Conservation (phyloP, 1,140 invertebrate genomes). For the Sinella curviseta region DNA sequence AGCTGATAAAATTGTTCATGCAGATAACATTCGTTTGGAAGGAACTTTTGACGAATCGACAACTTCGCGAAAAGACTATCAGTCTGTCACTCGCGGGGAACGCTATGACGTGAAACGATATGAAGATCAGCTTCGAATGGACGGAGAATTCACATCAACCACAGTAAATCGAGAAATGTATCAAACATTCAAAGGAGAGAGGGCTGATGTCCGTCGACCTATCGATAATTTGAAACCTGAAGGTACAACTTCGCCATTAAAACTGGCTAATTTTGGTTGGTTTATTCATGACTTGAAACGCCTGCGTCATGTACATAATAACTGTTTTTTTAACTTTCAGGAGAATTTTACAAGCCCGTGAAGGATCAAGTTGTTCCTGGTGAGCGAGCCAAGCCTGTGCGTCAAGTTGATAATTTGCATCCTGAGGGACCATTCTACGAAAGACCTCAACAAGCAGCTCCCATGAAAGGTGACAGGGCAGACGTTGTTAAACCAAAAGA, state of each 20-base stretch:
- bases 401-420: constrained; percentile 61
- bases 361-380: not conserved
- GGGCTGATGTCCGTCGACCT: constrained; percentile 61
- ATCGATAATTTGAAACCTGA: constrained; percentile 59
- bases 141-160: constrained; percentile 59
- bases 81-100: constrained; percentile 58
- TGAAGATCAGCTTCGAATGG: constrained; percentile 60
- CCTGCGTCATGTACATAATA: no score
- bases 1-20: constrained; percentile 56
- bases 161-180: not conserved
- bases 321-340: not conserved
- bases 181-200: constrained; percentile 57
- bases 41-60: constrained; percentile 56
- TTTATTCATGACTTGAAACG: no score
- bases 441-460: constrained; percentile 17
- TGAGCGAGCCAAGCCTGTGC: constrained; percentile 50
- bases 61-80: constrained; percentile 28
- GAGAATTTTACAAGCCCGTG: not conserved
- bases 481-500: constrained; percentile 62
- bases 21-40: constrained; percentile 60
- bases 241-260: no score
- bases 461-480: constrained; percentile 43
- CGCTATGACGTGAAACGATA: constrained; percentile 61
- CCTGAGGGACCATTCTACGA: constrained; percentile 56
- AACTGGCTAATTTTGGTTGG: not conserved